Conservation (phyloP, 2,888 invertebrate genomes). For the Cylindroiulus punctatus region DNA sequence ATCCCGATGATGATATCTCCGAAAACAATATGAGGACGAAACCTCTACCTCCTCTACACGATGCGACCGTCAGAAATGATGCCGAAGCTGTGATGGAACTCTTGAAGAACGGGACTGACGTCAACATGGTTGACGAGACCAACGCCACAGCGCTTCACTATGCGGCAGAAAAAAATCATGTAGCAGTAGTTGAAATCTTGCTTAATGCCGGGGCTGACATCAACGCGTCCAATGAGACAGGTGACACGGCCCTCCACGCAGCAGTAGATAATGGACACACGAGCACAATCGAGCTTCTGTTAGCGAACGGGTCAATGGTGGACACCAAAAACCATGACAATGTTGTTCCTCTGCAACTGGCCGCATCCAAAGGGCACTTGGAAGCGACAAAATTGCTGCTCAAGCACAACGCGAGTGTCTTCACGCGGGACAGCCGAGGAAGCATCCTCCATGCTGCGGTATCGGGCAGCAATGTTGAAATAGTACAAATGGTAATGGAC, state of each 20-base stretch:
- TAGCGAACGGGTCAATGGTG: conserved; percentile 9
- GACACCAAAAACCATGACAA: not conserved
- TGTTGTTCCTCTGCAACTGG: conserved; percentile 28
- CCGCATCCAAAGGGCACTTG: conserved; percentile 8
- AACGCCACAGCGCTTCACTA: conserved; percentile 52
- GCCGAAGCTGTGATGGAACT: not conserved
- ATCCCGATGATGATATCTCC: not conserved
- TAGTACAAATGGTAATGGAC: conserved; percentile 2
- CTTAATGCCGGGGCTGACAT: not conserved
- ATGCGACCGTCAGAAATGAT: not conserved
- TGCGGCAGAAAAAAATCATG: conserved; percentile 70
- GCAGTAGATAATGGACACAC: conserved; percentile 44
- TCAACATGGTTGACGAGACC: conserved; percentile 5
- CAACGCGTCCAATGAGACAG: not conserved
- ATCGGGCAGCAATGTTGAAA: conserved; percentile 64
- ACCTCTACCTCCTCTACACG: not conserved
- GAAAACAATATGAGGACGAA: not conserved
- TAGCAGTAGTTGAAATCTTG: not conserved
- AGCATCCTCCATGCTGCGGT: conserved; percentile 60
- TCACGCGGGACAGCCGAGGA: not conserved
- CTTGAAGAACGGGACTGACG: not conserved
- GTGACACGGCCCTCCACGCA: conserved; percentile 20
- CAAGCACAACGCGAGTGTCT: not conserved
- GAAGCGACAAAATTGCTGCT: conserved; percentile 19
- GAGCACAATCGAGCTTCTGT: not conserved